Evolutionary conservation across 2,888 invertebrate genomes (phyloP).

Genomic region (Gibbula magus): DNA sequence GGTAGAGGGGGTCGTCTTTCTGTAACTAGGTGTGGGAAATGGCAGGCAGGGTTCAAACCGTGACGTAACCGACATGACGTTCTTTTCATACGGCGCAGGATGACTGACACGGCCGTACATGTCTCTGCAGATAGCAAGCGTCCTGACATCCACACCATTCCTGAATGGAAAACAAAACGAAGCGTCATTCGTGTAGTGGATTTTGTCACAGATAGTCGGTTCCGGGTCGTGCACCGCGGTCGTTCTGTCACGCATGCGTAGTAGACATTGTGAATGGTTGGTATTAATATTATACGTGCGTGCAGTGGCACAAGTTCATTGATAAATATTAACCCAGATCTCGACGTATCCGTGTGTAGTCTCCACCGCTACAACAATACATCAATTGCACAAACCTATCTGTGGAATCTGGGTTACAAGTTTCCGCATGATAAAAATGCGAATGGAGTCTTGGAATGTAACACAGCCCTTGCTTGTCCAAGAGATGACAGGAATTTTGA

Average conservation of each 20-base stretch:
- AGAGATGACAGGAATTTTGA: too few species aligned
- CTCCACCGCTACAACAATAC: too few species aligned
- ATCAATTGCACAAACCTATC: too few species aligned
- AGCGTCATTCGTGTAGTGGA: neutral
- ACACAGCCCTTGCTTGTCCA: too few species aligned
- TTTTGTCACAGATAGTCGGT: neutral
- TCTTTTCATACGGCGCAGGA: neutral
- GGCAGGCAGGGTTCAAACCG: neutral
- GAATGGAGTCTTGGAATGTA: too few species aligned
- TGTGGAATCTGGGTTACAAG: too few species aligned
- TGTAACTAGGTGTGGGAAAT: neutral
- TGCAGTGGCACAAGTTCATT: conserved; percentile 3
- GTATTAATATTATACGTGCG: neutral
- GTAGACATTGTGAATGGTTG: neutral
- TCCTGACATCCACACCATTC: neutral
- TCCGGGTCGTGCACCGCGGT: neutral
- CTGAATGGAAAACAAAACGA: conserved; percentile 7
- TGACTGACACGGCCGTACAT: neutral
- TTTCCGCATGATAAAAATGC: too few species aligned
- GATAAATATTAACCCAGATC: neutral
- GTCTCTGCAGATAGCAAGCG: neutral
- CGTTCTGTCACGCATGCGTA: conserved; percentile 8
- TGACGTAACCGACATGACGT: neutral
- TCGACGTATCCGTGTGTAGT: too few species aligned
- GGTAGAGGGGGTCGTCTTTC: neutral